Conservation (phyloP, 2,888 invertebrate genomes). For the Malacosoma neustria region DNA sequence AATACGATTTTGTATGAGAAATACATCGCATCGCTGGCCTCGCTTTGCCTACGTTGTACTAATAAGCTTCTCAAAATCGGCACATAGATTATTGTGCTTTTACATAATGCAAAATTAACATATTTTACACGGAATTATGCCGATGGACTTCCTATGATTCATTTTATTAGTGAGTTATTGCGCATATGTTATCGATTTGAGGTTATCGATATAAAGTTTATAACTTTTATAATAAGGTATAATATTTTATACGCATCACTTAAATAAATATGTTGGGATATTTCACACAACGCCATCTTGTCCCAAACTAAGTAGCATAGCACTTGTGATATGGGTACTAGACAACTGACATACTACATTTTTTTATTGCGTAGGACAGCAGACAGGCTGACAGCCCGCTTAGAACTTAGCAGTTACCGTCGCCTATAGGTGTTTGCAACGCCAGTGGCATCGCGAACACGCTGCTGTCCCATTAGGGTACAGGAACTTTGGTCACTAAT, state of each 20-base stretch:
- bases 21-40: neutral
- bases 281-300: no score
- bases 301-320: no score
- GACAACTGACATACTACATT: no score
- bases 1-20: neutral
- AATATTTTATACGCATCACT: neutral
- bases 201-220: conserved; percentile 55
- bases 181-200: conserved; percentile 32
- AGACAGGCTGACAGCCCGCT: no score
- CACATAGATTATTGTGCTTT: neutral
- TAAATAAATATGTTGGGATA: no score
- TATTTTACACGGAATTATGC: conserved; percentile 4
- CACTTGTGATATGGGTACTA: no score
- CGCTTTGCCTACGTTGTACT: neutral
- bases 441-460: no score
- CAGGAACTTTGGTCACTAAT: no score
- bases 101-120: neutral
- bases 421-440: no score
- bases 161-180: conserved; percentile 36
- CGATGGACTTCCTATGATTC: conserved; percentile 41
- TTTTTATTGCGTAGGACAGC: no score
- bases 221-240: conserved; percentile 12
- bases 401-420: no score
- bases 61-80: neutral
- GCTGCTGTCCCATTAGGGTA: no score